Evolutionary conservation across 2,888 invertebrate genomes (phyloP), one percentile per base, ranked within the genome.

Genomic region (Polietes domitor): DNA sequence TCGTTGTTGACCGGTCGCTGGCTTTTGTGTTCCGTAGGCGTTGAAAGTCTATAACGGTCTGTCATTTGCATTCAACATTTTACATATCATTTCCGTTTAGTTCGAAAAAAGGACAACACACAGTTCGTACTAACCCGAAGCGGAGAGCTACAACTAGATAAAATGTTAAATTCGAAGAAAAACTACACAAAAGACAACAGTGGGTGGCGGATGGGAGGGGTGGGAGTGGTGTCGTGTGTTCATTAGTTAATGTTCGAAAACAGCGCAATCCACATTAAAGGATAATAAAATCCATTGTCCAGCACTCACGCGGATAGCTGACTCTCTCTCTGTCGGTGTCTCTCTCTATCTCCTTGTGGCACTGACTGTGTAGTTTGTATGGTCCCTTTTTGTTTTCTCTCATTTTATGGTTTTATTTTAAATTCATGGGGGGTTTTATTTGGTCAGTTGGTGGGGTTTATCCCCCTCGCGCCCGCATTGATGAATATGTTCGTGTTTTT

Each of bases 11-110:
- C 17, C 32, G 26, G 6, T 7, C 58, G 4, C 3, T 61, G 9
- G 43, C 63, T 74, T n/a, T 74, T 15, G n/a, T 72, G 78, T 78
- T 65, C 81, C 50, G 76, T 63, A 81, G 76, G 79, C 78, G 73
- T 78, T 81, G 76, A 76, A 53, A 37, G 81, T 76, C 61, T 68
- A 53, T 17, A 58, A 55, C 61, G 53, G 73, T 81, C 41, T 84
- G 81, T 76, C 53, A 80, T 78, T 78, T 81, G 53, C 47, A 73
- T 77, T 58, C 12, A 68, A 78, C 37, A 75, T 47, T 72, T 75
- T 55, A 53, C 58, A 32, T 77, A 32, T 50, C 68, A 68, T 43
- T 43, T 61, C 75, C 70, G 37, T 28, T 55, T 50, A 72, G 17
- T 53, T 72, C 32, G 37, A 53, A 55, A 72, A 50, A 71, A 47